Evolutionary conservation across 2,797 vertebrate genomes (phyloP), one percentile per base, ranked within the genome.

Genomic region (Neomorphus geoffroyi): DNA sequence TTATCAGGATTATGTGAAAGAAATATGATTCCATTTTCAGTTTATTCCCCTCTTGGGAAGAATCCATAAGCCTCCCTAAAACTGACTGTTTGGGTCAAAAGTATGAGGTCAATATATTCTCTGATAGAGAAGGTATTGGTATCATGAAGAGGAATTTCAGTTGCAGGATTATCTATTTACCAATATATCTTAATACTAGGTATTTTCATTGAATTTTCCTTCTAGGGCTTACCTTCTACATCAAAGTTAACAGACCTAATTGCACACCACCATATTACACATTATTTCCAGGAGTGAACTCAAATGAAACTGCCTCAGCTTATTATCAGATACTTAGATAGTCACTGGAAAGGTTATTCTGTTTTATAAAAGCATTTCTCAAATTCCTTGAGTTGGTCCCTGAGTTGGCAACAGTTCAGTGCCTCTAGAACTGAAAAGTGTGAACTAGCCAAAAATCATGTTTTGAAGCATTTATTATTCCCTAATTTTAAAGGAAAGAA

Each of bases 121-220:
- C 74, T 86, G 75, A 86, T 46, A 56, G 21, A 90, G 58, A 83
- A 4, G 73, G 71, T 79, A 93, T 71, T 86, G 83, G 83, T 84
- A 95, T 88, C 77, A 39, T 51, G 73, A 75, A 87, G 81, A 95
- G 73, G 80, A 95, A 96, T 58, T 51, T 83, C 53, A 90, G 39
- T 70, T 82, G 72, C 62, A 86, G 61, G 57, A 92, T 87, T 90
- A 86, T 71, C 41, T 91, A 19, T 86, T 86, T 95, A 84, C 57
- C n/a, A 45, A 26, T 82, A 35, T 51, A 69, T 84, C 65, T 77
- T 89, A 79, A 71, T 86, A 80, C 24, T 48, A 78, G 41, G 18
- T 33, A 67, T 35, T 72, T 88, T 45, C 46, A 72, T 39, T 5
- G 16, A 69, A 33, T 72, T 90, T 60, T 88, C 13, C 62, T 82